Evolutionary conservation across 2,888 invertebrate genomes (phyloP), one percentile per base, ranked within the genome.

Genomic region (Sepioteuthis lessoniana): DNA sequence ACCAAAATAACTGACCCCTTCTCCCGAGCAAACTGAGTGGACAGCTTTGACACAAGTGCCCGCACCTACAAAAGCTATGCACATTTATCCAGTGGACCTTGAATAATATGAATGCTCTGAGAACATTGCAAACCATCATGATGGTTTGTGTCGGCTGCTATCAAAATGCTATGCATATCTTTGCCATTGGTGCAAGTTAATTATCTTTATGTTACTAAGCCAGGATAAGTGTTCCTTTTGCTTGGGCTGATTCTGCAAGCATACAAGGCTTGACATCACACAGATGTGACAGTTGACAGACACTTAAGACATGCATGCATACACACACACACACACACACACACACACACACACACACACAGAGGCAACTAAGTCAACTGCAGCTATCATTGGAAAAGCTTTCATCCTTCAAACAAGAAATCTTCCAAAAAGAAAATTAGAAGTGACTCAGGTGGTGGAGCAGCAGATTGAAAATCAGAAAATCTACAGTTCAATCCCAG

Each of bases 131-230:
- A 19, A 76, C 76, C 35, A 76, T 76, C 76, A 76, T n/a, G 76
- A 76, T 76, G 35, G 76, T 76, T 76, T 76, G 76, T 76, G n/a
- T 16, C 19, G n/a, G 76, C n/a, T 76, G 76, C 76, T 35, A n/a
- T 76, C 76, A 76, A 76, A 76, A 76, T 76, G 76, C 76, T 76
- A 76, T 76, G 76, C 76, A 76, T 76, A 76, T n/a, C 76, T 76
- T 76, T 76, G 76, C 76, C 35, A 76, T 76, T 76, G n/a, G 76
- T 76, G 76, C 76, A 76, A 76, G 76, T 76, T 76, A 76, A 76
- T 76, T 76, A 76, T 76, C 76, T 76, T 76, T 76, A 35, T 76
- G n/a, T 76, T 76, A 76, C 76, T 76, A 76, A 76, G 76, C 76
- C 76, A 35, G 76, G 76, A 76, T 76, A 76, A 76, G 76, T 76